These are phyloP conservation scores for Brachionus asplanchnoidis DNA, from an alignment of 1,140 invertebrate genomes.

Conservation along the genomic window DNA sequence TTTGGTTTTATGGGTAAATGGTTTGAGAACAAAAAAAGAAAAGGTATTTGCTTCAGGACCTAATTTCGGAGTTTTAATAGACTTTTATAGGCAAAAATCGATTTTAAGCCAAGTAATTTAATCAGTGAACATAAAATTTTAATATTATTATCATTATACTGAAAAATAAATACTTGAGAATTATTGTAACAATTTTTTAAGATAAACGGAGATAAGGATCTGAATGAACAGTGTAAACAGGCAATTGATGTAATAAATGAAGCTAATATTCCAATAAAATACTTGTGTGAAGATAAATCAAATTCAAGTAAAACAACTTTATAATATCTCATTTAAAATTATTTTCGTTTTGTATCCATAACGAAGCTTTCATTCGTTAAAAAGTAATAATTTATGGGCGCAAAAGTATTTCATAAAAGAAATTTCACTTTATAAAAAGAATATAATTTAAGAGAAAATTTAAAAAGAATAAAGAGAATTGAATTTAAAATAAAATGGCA, in stretches of 20 bases:
- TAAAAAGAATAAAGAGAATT: too few species aligned
- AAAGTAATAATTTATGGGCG: background rate
- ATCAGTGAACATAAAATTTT: background rate
- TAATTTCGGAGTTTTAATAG: background rate
- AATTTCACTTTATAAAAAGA: background rate
- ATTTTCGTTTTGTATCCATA: background rate
- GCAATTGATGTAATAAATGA: background rate
- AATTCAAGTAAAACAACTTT: background rate
- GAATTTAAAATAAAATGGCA: too few species aligned
- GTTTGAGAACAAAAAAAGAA: background rate
- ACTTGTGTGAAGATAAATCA: background rate
- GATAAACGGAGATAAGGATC: conserved; percentile 26
- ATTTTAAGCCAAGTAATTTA: background rate
- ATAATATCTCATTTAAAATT: background rate
- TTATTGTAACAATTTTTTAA: background rate
- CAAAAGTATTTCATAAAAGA: background rate
- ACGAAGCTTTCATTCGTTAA: background rate
- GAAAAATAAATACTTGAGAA: too few species aligned
- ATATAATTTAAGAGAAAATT: too few species aligned
- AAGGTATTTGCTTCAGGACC: background rate
- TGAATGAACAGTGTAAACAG: background rate
- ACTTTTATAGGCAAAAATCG: background rate
- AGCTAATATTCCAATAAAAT: background rate
- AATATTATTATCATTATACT: background rate
- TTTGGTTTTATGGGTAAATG: background rate